Percentiles rank a stretch among this genome's conserved stretches.
Evolutionary conservation across 1,140 invertebrate species (phyloP).

Genomic region (Pantala flavescens): DNA sequence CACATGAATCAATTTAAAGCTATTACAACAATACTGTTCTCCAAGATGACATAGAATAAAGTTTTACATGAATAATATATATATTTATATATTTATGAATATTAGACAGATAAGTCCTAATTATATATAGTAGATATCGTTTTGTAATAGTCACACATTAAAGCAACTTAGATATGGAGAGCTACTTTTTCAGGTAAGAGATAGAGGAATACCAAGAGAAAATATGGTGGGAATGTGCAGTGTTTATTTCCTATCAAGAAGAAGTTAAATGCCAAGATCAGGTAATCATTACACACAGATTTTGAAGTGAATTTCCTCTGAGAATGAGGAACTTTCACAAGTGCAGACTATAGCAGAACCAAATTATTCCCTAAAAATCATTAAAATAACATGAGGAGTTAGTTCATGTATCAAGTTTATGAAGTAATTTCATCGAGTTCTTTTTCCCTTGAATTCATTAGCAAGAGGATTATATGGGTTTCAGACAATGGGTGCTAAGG

Average conservation of each 20-base stretch:
- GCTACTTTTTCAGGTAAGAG: neutral
- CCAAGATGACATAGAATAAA: slow-evolving; percentile 10
- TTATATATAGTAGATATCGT: neutral
- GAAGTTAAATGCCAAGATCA: too few species aligned
- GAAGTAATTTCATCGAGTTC: too few species aligned
- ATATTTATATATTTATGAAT: neutral
- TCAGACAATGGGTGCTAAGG: slow-evolving; percentile 4
- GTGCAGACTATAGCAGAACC: neutral
- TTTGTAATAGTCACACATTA: neutral
- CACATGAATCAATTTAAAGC: neutral
- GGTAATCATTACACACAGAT: too few species aligned
- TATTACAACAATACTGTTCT: slow-evolving; percentile 8
- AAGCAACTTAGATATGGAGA: neutral
- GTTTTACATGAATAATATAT: neutral
- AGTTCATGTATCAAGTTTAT: too few species aligned
- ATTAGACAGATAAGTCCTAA: neutral
- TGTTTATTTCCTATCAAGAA: too few species aligned
- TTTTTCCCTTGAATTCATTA: neutral
- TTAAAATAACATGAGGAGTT: neutral
- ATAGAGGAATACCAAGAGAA: neutral
- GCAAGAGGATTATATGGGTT: neutral
- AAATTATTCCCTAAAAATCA: neutral
- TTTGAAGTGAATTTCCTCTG: too few species aligned
- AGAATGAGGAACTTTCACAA: neutral
- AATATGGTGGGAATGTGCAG: neutral